Percentiles rank a stretch among this genome's conserved stretches.
These are phyloP conservation scores for Parochlus steinenii DNA, from an alignment of 2,888 invertebrate genomes.

Conservation along the genomic window DNA sequence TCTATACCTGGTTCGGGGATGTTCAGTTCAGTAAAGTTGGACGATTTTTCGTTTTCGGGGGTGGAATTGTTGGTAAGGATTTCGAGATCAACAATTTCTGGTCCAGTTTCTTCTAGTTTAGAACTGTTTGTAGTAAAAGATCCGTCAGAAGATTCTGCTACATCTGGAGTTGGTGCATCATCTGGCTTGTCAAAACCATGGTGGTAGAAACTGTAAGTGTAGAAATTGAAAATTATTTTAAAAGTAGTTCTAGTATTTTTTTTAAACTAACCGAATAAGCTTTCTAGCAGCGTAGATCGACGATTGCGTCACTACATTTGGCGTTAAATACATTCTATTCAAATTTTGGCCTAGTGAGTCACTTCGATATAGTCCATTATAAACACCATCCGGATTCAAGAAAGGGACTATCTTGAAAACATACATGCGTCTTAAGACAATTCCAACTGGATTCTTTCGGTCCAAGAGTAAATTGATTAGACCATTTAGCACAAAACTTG, in stretches of 20 bases:
- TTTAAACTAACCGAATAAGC: slow-evolving; percentile 39
- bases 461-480: slow-evolving; percentile 62
- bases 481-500: slow-evolving; percentile 80
- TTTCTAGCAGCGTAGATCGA: slow-evolving; percentile 72
- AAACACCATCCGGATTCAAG: slow-evolving; percentile 83
- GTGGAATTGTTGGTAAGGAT: background rate
- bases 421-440: slow-evolving; percentile 46
- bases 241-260: slow-evolving; percentile 4
- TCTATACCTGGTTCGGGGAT: slow-evolving; percentile 2
- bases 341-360: slow-evolving; percentile 78
- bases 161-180: slow-evolving; percentile 10
- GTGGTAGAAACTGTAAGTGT: slow-evolving; percentile 44
- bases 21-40: background rate
- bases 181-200: slow-evolving; percentile 38
- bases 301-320: slow-evolving; percentile 56
- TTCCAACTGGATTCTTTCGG: slow-evolving; percentile 57
- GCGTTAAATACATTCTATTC: slow-evolving; percentile 72
- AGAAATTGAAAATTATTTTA: no score
- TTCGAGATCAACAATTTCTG: background rate
- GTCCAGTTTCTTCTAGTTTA: background rate
- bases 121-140: background rate
- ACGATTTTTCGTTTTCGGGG: background rate
- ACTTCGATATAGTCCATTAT: slow-evolving; percentile 68
- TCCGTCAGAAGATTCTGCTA: background rate
- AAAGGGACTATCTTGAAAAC: slow-evolving; percentile 85